Evolutionary conservation across 2,113 vertebrate species (phyloP).

Genomic region (Oophaga pumilio): DNA sequence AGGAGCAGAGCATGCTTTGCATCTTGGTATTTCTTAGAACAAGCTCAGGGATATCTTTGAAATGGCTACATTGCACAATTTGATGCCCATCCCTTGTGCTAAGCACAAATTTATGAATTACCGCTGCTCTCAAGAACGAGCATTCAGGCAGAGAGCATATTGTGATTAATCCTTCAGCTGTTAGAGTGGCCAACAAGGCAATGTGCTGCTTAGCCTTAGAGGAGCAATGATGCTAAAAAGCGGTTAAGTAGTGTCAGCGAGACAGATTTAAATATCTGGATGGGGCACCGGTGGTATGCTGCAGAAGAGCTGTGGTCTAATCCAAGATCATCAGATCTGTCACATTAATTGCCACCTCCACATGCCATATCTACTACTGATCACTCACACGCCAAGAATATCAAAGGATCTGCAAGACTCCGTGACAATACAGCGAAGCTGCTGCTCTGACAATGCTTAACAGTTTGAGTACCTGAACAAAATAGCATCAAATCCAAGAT

Average conservation of each 20-base stretch:
- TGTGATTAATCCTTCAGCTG: slow-evolving; percentile 42
- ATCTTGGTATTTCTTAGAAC: slow-evolving; percentile 18
- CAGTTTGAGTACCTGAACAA: slow-evolving; percentile 15
- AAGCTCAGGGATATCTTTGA: slow-evolving; percentile 11
- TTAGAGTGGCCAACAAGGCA: slow-evolving; percentile 42
- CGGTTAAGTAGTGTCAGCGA: slow-evolving; percentile 28
- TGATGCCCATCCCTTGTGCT: slow-evolving; percentile 29
- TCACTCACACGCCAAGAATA: slow-evolving; percentile 18
- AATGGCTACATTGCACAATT: slow-evolving; percentile 28
- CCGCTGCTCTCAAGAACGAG: slow-evolving; percentile 1
- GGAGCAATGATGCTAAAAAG: slow-evolving; percentile 37
- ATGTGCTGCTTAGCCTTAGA: slow-evolving; percentile 43
- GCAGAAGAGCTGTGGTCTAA: slow-evolving; percentile 17
- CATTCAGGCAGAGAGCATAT: slow-evolving; percentile 38
- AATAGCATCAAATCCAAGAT: not conserved
- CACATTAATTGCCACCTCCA: slow-evolving; percentile 47
- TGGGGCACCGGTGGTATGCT: slow-evolving; percentile 12
- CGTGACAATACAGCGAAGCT: slow-evolving; percentile 16
- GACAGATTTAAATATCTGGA: slow-evolving; percentile 23
- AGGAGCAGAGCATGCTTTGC: slow-evolving; percentile 25
- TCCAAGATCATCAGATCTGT: slow-evolving; percentile 47
- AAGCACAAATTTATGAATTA: slow-evolving; percentile 46
- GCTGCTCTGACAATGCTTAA: slow-evolving; percentile 28
- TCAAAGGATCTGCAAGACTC: slow-evolving; percentile 34
- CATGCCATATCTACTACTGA: slow-evolving; percentile 33